phyloP scores from a whole-genome alignment of 1,140 invertebrate genomes.

The Sitobion miscanthi region DNA sequence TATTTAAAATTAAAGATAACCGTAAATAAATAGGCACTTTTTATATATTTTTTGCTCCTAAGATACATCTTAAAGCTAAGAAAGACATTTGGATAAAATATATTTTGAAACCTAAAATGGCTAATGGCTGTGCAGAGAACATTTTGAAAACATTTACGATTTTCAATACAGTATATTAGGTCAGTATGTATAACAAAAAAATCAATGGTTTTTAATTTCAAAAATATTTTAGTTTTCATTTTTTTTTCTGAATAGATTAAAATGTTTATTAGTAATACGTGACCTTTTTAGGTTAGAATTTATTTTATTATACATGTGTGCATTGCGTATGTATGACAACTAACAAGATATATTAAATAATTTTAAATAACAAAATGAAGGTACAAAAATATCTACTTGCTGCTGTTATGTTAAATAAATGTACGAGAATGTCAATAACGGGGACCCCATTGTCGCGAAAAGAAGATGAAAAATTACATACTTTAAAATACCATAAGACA shows the following conservation, averaged over 20 bases:
- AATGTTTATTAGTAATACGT: background rate
- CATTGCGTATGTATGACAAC: background rate
- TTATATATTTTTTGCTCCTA: background rate
- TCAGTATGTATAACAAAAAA: background rate
- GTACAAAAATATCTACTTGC: background rate
- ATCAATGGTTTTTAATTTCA: background rate
- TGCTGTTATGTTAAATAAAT: background rate
- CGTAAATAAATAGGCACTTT: background rate
- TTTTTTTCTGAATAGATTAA: background rate
- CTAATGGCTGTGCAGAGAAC: background rate
- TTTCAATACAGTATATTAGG: background rate
- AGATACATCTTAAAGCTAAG: background rate
- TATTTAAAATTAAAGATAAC: background rate
- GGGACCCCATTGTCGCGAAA: background rate
- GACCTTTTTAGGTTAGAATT: background rate
- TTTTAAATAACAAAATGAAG: background rate
- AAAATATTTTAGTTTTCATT: background rate
- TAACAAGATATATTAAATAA: background rate
- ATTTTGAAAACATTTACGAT: background rate
- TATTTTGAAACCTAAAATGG: background rate
- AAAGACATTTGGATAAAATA: background rate
- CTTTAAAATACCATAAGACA: background rate
- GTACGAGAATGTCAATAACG: background rate
- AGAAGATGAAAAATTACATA: background rate
- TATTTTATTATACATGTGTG: background rate